phyloP scores from a whole-genome alignment of 2,113 vertebrate species.

The Pontoporia blainvillei region DNA sequence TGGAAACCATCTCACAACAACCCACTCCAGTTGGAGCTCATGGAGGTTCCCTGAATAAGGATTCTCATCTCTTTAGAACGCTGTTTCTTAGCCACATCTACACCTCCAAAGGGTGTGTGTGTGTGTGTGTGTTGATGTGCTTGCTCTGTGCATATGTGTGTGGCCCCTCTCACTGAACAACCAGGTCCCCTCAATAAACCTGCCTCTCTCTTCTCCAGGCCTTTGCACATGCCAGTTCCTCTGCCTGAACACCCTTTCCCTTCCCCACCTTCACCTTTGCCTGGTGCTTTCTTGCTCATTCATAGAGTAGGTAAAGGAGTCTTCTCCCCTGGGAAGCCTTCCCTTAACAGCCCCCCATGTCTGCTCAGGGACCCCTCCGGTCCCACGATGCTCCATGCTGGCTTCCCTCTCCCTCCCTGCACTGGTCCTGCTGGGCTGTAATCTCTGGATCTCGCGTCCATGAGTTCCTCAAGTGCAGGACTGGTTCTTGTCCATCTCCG shows the following conservation, averaged over 20 bases:
- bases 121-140: too few species aligned
- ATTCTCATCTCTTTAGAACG: neutral
- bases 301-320: neutral
- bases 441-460: neutral
- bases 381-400: fast-evolving
- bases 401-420: neutral
- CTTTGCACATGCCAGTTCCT: fast-evolving
- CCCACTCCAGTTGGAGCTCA: neutral
- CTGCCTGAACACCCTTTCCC: too few species aligned
- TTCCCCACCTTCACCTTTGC: too few species aligned
- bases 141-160: neutral
- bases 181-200: too few species aligned
- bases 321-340: neutral
- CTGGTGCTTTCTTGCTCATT: neutral
- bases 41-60: neutral
- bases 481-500: neutral
- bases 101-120: fast-evolving
- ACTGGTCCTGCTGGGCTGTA: neutral
- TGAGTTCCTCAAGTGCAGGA: neutral
- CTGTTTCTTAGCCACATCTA: neutral
- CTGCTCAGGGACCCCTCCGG: neutral
- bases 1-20: conserved; percentile 33
- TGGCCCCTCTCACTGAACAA: neutral
- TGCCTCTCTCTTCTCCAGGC: neutral
- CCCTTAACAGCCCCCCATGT: fast-evolving